phyloP scores from a whole-genome alignment of 2,113 vertebrate species.

The Lophotis ruficrista region DNA sequence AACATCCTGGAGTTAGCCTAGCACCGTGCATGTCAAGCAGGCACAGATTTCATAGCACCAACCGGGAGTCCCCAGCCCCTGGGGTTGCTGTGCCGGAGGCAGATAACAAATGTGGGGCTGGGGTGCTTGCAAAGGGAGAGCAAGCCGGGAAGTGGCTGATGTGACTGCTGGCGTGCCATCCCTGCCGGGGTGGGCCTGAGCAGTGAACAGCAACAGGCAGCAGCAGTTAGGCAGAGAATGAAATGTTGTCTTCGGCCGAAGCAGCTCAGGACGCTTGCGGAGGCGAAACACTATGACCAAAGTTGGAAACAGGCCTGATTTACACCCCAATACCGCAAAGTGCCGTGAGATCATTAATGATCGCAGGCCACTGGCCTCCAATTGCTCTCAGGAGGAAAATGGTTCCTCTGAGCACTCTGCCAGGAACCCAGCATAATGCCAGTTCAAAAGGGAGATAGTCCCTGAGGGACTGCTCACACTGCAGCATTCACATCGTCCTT shows the following conservation, averaged over 20 bases:
- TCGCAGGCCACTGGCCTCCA: not conserved
- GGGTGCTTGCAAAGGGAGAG: not conserved
- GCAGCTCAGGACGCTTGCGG: not conserved
- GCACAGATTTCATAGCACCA: not conserved
- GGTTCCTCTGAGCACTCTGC: not conserved
- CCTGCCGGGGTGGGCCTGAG: not conserved
- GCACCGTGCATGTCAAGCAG: not conserved
- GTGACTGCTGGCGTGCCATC: accelerated
- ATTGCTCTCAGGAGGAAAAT: not conserved
- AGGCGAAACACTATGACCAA: not conserved
- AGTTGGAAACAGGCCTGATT: not conserved
- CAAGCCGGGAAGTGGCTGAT: accelerated
- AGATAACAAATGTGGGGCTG: not conserved
- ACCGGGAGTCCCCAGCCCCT: not conserved
- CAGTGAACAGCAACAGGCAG: not conserved
- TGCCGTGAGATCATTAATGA: not conserved
- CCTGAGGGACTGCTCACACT: not conserved
- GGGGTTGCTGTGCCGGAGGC: not conserved
- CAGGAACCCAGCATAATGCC: not conserved
- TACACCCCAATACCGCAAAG: not conserved
- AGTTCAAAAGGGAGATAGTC: not conserved
- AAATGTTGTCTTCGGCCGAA: not conserved
- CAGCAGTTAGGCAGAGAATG: not conserved
- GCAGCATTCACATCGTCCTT: not conserved
- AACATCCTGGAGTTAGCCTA: not conserved